Evolutionary conservation across 1,140 invertebrate genomes (phyloP), one percentile per base, ranked within the genome.

Genomic region (Pachyrhynchus sulphureomaculatus): DNA sequence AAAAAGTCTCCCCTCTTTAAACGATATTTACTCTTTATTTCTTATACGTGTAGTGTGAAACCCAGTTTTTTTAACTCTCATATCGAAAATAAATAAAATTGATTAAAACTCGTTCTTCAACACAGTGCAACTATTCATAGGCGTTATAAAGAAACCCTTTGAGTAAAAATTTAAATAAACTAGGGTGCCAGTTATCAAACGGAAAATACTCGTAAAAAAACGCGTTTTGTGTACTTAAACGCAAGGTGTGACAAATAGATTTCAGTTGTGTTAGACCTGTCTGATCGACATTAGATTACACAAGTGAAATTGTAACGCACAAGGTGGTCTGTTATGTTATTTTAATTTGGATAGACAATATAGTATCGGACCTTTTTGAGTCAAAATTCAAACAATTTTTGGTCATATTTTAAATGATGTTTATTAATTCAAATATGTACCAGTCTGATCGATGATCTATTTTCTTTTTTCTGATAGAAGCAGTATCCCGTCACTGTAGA

Each of bases 201-300:
- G 45, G 45, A 48, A 48, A n/a, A n/a, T n/a, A 15, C 32, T 10
- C 3, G 17, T 34, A 26, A 29, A 48, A 48, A 48, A 48, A 48
- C 26, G 21, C 8, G 4, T n/a, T 1, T 48, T 48, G 45, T 48
- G 21, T 48, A 23, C 20, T 26, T 48, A 26, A 48, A 48, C 24
- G 45, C 32, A 48, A 48, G 45, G 45, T 48, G 45, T 48, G 45
- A 48, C 32, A 48, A 34, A 23, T 48, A 48, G 21, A 34, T 48
- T 48, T 48, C 45, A 32, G 45, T 48, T 48, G 32, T 48, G 32
- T 48, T 34, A 29, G 21, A 48, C 45, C 45, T 48, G 45, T 48
- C 32, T 48, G 45, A 48, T 48, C n/a, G 24, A 48, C 26, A 48
- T 48, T 48, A 48, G 45, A 48, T 48, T 48, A 48, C 21, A 48